Evolutionary conservation across 1,140 invertebrate species (phyloP), one percentile per base, ranked within the genome.

Genomic region (Parapsyche elsis): DNA sequence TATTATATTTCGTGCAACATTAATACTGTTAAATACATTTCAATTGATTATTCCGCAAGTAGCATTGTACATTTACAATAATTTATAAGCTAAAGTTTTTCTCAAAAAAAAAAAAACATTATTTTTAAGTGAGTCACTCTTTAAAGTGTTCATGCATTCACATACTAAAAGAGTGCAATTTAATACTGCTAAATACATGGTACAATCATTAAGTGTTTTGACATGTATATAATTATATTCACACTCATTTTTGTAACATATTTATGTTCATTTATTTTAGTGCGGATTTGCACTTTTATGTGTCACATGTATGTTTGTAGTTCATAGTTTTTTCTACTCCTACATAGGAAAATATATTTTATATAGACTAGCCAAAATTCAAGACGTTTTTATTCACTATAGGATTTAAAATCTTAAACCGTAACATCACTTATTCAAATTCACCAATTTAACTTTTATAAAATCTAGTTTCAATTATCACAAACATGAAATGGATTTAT

Each of bases 161-260:
- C 1, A 67, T 67, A 24, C n/a, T 26, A 10, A 23, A 67, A 26
- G 14, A 67, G 23, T 67, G 64, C 19, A 67, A 26, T 67, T 67
- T 67, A 67, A 67, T 67, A 67, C 64, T 67, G 64, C 64, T 67
- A 67, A 67, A 67, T 67, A 61, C 57, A 61, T 19, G 1, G 30
- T 38, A 4, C 30, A 38, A 38, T 38, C 30, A 38, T 38, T 38
- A 4, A 38, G 1, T 38, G 30, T 38, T 38, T 19, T 9, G 53
- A 57, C 14, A 57, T 57, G 19, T 14, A 19, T 19, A 61, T 61
- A 61, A 61, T 9, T 19, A 19, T 9, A 21, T 19, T 19, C 19
- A 19, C 57, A 61, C 57, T 19, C 16, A 19, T 61, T 61, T 61
- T 19, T n/a, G 12, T 14, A 5, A 2, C 1, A 53, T 53, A 53